phyloP scores from a whole-genome alignment of 2,888 invertebrate genomes.

The Dryococelus australis region DNA sequence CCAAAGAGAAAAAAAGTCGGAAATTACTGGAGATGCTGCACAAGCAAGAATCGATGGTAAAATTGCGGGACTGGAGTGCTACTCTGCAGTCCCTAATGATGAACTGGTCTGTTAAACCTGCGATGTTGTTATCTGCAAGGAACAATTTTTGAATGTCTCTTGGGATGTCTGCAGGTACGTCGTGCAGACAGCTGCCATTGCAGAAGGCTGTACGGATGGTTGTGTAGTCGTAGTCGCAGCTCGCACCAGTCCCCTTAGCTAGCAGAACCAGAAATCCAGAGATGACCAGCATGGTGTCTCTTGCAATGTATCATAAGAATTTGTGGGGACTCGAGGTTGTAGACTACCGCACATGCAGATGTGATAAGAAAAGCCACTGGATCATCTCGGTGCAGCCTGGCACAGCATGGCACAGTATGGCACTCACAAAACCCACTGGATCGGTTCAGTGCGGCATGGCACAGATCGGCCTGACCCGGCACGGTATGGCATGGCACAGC shows the following conservation, averaged over 20 bases:
- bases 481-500: too few relatives aligned
- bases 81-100: background rate
- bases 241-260: background rate
- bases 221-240: background rate
- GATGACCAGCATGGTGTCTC: background rate
- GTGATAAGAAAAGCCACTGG: too few relatives aligned
- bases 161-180: background rate
- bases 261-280: background rate
- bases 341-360: too few relatives aligned
- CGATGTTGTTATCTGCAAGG: background rate
- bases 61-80: background rate
- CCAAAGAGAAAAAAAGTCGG: too few relatives aligned
- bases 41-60: background rate
- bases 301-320: too few relatives aligned
- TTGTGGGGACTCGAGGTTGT: too few relatives aligned
- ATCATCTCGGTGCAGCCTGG: too few relatives aligned
- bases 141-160: background rate
- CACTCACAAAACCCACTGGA: too few relatives aligned
- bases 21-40: background rate
- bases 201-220: background rate
- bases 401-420: too few relatives aligned
- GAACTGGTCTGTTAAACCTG: background rate
- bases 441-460: too few relatives aligned
- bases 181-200: too few relatives aligned
- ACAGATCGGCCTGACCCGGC: too few relatives aligned